These are phyloP conservation scores for Lamprologus tigripictilis DNA, from an alignment of 2,113 vertebrate genomes.

Conservation along the genomic window DNA sequence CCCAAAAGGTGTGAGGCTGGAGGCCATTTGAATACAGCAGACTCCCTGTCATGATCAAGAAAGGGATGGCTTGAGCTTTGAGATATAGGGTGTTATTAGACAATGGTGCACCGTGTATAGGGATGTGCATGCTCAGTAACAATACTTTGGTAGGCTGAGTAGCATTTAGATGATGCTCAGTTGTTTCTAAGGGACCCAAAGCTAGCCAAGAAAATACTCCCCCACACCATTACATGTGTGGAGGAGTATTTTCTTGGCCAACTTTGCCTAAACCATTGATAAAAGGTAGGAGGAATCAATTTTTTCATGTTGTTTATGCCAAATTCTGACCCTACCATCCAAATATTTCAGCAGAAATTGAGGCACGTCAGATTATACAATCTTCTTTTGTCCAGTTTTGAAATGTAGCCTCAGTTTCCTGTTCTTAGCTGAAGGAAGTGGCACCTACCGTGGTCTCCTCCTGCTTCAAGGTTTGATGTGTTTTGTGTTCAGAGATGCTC, in stretches of 20 bases:
- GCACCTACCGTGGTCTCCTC: fast-evolving
- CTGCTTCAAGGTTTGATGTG: neutral
- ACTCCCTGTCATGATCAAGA: neutral
- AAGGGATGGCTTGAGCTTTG: neutral
- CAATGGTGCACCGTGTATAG: neutral
- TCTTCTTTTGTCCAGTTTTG: neutral
- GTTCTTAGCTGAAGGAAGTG: neutral
- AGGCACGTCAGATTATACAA: neutral
- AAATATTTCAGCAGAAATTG: neutral
- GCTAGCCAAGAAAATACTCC: neutral
- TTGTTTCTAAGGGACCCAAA: neutral
- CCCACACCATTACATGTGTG: neutral
- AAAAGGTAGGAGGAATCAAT: neutral
- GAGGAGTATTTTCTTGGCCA: neutral
- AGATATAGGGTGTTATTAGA: neutral
- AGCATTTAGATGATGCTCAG: neutral
- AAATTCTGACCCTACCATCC: neutral
- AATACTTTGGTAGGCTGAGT: neutral
- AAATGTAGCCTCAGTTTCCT: neutral
- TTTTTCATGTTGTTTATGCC: neutral
- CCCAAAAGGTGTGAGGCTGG: neutral
- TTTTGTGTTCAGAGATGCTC: neutral
- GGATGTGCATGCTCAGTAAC: neutral
- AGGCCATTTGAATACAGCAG: neutral
- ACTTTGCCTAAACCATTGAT: neutral